These are phyloP conservation scores for Biston stratarius DNA, from an alignment of 2,888 invertebrate species.

Conservation along the genomic window DNA sequence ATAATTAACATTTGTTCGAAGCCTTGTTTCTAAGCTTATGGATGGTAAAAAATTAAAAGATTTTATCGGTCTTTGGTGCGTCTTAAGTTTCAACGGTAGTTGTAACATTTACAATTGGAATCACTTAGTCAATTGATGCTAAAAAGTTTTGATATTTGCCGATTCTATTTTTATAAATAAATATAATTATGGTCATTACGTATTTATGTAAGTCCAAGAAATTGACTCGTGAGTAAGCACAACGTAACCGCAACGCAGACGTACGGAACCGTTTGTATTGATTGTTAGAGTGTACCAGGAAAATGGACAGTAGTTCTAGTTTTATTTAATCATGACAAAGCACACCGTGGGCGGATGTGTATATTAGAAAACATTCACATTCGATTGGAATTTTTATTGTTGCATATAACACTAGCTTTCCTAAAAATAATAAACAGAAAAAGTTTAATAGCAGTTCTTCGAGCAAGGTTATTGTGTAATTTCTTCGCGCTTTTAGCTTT, in stretches of 20 bases:
- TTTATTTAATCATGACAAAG: slow-evolving; percentile 51
- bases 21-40: background rate
- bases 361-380: slow-evolving; percentile 30
- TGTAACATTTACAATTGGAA: too few relatives aligned
- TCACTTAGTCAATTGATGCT: background rate
- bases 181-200: slow-evolving; percentile 22
- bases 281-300: slow-evolving; percentile 48
- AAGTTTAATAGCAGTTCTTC: slow-evolving; percentile 20
- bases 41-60: slow-evolving; percentile 6
- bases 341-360: slow-evolving; percentile 40
- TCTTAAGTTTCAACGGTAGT: background rate
- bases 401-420: slow-evolving; percentile 28
- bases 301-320: slow-evolving; percentile 50
- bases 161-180: slow-evolving; percentile 3
- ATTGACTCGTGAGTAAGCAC: slow-evolving; percentile 22
- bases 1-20: slow-evolving; percentile 9
- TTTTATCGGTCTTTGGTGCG: background rate
- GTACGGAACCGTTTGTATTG: slow-evolving; percentile 20
- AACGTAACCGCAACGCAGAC: slow-evolving; percentile 25
- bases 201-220: slow-evolving; percentile 17
- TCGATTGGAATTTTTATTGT: slow-evolving; percentile 33
- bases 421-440: slow-evolving; percentile 26
- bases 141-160: background rate
- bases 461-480: slow-evolving; percentile 15
- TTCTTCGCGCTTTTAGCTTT: slow-evolving; percentile 11